Base-by-base conservation (phyloP, 2,888 invertebrate genomes). In the Apomyelois bistriatella region DNA sequence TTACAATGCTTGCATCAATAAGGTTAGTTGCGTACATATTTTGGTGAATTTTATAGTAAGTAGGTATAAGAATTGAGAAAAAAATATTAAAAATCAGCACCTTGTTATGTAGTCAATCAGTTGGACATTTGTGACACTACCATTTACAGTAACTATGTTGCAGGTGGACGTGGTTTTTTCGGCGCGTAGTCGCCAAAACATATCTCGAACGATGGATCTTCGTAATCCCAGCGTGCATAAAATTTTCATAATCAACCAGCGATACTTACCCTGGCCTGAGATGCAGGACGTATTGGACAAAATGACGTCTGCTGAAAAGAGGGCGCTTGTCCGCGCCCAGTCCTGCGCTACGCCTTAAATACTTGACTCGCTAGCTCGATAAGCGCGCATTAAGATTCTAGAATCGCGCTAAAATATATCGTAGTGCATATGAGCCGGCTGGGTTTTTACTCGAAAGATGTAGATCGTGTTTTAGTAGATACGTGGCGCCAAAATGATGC, bases 171-270 rank as follows among this genome's bases (percentile, higher is more conserved):
- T 71, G 0, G 82, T 85, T 9, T 89, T 68, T 62, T 49, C 68
- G 4, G 58, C 74, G 1, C 76, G 65, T 58, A 80, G 52, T 59
- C 79, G 83, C 12, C 54, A 56, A 0, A 68, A 60, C 59, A 76
- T 86, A 37, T 84, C 85, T 0, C 82, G 81, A 16, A 86, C 81
- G 1, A 88, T 88, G 87, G 72, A 90, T 65, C 70, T 90, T 40
- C 72, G 83, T 7, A 58, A 77, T 56, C 89, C 89, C 0, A 55
- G 76, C 0, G 48, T 72, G 1, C 81, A 85, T 67, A 90, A 90
- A 71, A 0, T 82, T 1, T 0, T 82, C 0, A 68, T 66, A 48
- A 79, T 86, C 58, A 77, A 83, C 64, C 85, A 88, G 67, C 73
- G 74, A 3, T 86, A 86, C 64, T 75, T 77, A 55, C 86, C 88